Conservation (phyloP, 1,140 invertebrate genomes). For the Anastatus disparis region DNA sequence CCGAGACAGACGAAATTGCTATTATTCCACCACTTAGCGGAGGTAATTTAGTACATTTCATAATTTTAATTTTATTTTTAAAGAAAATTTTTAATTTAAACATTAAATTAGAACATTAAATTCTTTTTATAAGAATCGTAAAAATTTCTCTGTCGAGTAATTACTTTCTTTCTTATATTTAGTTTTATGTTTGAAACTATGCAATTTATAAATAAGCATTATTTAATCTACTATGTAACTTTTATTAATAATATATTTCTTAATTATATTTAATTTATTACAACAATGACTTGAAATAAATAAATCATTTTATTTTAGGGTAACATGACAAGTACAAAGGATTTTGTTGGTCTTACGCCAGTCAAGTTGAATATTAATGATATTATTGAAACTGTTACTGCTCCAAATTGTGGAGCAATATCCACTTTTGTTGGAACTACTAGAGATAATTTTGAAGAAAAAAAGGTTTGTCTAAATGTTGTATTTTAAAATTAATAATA, state of each 20-base stretch:
- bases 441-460: constrained; percentile 87
- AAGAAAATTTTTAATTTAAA: neutral
- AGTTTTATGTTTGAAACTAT: no score
- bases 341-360: constrained; percentile 73
- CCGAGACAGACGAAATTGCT: constrained; percentile 79
- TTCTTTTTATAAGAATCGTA: no score
- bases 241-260: neutral
- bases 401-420: constrained; percentile 85
- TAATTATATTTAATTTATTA: no score
- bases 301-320: constrained; percentile 54
- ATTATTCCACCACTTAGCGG: constrained; percentile 90
- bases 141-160: no score
- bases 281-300: no score
- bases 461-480: constrained; percentile 71
- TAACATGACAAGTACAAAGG: constrained; percentile 61
- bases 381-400: constrained; percentile 75
- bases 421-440: constrained; percentile 93
- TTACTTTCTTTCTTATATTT: no score
- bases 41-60: no score
- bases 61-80: no score
- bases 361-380: constrained; percentile 77
- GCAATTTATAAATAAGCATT: no score
- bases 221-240: no score
- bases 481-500: no score
- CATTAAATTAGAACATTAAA: neutral